Evolutionary conservation across 1,140 invertebrate genomes (phyloP).

Genomic region (Diuraphis noxia): DNA sequence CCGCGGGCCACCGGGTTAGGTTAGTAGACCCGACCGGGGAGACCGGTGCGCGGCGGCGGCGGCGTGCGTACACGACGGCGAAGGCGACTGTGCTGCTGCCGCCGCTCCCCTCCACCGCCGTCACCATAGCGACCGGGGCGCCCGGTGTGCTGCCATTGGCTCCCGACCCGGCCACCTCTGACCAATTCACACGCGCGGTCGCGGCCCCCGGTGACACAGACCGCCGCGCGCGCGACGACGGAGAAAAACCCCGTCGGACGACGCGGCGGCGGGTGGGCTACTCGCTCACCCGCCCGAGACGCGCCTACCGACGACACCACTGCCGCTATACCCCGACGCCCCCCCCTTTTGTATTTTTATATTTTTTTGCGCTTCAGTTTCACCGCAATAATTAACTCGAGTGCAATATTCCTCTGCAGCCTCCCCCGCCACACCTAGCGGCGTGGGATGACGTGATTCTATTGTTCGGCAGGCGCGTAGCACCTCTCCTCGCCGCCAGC

Average conservation of each 20-base stretch:
- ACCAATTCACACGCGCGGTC: slow-evolving; percentile 52
- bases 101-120: slow-evolving; percentile 25
- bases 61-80: slow-evolving; percentile 32
- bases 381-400: slow-evolving; percentile 31
- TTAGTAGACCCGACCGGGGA: slow-evolving; percentile 53
- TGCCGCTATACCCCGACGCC: background rate
- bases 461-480: background rate
- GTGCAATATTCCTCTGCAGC: background rate
- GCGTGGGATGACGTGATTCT: background rate
- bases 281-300: slow-evolving; percentile 29
- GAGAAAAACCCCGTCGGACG: background rate
- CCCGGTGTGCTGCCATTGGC: slow-evolving; percentile 45
- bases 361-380: background rate
- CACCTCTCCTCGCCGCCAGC: background rate
- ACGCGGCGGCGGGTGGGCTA: background rate
- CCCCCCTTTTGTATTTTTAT: background rate
- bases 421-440: background rate
- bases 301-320: background rate
- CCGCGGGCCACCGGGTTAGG: slow-evolving; percentile 54
- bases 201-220: slow-evolving; percentile 50
- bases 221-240: background rate
- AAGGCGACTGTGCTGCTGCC: slow-evolving; percentile 47
- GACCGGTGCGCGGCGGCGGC: slow-evolving; percentile 45
- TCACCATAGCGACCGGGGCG: slow-evolving; percentile 18
- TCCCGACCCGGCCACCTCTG: slow-evolving; percentile 51